Base-by-base conservation (phyloP, 2,113 vertebrate genomes). In the Jacana jacana region DNA sequence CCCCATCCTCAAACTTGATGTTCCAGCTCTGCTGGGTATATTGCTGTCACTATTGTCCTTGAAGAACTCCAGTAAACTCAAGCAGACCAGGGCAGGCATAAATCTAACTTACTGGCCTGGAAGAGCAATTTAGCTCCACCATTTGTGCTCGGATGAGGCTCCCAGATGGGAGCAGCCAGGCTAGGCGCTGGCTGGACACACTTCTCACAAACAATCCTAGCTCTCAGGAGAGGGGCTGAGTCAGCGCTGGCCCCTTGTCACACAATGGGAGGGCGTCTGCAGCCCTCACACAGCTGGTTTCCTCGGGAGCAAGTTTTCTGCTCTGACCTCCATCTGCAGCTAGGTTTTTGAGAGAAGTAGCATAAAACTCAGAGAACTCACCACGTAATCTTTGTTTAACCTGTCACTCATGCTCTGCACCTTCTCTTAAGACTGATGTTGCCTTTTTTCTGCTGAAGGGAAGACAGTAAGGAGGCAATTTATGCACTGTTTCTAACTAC, bases 231-330 rank as follows among this genome's bases (percentile, higher is more conserved):
- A 81, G n/a, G 11, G 25, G 9, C 72, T 93, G 92, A 94, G 76
- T 85, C 71, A 83, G 71, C 19, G 40, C 73, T 68, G 68, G 51
- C 33, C 44, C 7, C 44, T 20, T 0, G 0, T 15, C 61, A 65
- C 2, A 3, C 2, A 3, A 7, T 0, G 0, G 35, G 44, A 77
- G 16, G 54, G 31, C 22, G 30, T 18, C 48, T 6, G 4, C 40
- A n/a, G 68, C 42, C 24, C 28, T 78, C 9, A 2, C 6, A 2
- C 64, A 70, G 76, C 71, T 86, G 71, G 11, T 58, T 77, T 54
- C 66, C 65, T 65, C 78, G 49, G 13, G 7, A 85, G 20, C 10
- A 61, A 76, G 24, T 20, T 66, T 64, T 87, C 55, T 81, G 39
- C 57, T 76, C 78, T 57, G 84, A 61, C 44, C 44, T 81, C 39